Evolutionary conservation across 1,140 invertebrate genomes (phyloP), one percentile per base, ranked within the genome.

Genomic region (Drosophila jambulina): DNA sequence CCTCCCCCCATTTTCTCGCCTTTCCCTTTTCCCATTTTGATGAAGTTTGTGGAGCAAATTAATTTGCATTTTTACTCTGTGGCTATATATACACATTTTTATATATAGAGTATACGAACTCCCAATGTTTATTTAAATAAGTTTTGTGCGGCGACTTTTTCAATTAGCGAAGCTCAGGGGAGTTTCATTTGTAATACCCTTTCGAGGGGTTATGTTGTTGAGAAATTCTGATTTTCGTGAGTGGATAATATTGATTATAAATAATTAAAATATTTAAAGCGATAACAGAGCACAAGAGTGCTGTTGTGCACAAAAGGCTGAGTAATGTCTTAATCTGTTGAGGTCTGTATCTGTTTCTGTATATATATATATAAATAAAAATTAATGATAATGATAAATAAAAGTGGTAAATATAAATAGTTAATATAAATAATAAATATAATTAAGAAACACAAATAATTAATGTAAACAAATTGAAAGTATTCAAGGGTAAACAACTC

Each of bases 1-100:
- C 63, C 64, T 21, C 13, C 59, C 32, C 60, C 34, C 60, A 34
- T 67, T 45, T 45, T 42, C 29, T 53, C 19, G 19, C 34, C 38
- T 43, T 49, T 25, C 48, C 25, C 62, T 62, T 72, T 70, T 63
- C 49, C 61, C 67, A 75, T 54, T 86, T 71, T 83, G 69, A 61
- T 64, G 78, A 79, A 86, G 75, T 86, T 86, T 86, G 83, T 63
- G 67, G 76, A 42, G 67, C 54, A 86, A 86, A 86, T 86, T 86
- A 86, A 86, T 86, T 86, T 86, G 80, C 83, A 84, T 86, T 83
- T 82, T 62, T 42, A 77, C 63, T 59, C 63, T 46, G 27, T 40
- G 40, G 57, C 46, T 48, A 42, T 25, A 53, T 40, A 75, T 45
- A 49, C 21, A 29, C 17, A 34, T 45, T 42, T 27, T 9, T 51